Evolutionary conservation across 2,797 vertebrate species (phyloP).

Genomic region (Pteronotus mesoamericanus): DNA sequence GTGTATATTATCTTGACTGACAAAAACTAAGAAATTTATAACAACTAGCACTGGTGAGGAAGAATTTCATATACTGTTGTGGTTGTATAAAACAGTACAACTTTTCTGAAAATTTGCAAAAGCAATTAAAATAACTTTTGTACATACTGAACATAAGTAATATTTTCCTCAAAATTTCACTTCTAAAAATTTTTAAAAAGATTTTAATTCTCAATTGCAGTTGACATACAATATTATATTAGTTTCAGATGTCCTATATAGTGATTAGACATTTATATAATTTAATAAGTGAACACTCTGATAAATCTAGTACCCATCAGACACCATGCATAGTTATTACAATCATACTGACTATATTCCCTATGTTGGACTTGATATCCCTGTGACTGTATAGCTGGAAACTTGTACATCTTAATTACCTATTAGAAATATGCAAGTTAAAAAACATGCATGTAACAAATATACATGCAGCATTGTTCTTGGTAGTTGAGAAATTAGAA

Average conservation of each 20-base stretch:
- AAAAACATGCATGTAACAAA: background rate
- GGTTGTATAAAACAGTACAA: background rate
- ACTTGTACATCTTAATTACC: background rate
- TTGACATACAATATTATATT: background rate
- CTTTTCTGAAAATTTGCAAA: constrained; percentile 24
- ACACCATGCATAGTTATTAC: background rate
- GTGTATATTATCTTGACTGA: background rate
- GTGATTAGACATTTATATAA: background rate
- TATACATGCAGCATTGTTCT: background rate
- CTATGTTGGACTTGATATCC: background rate
- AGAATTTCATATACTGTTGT: background rate
- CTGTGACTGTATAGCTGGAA: background rate
- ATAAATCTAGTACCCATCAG: background rate
- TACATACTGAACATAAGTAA: background rate
- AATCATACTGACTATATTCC: background rate
- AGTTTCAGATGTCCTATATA: background rate
- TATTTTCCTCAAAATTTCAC: constrained; percentile 32
- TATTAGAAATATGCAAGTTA: background rate
- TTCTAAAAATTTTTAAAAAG: constrained; percentile 28
- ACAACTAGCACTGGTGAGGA: background rate
- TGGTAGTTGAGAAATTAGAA: constrained; percentile 15
- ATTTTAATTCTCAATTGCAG: background rate
- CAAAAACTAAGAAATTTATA: constrained; percentile 13
- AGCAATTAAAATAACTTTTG: background rate
- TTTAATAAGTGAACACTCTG: background rate